Evolutionary conservation across 2,888 invertebrate genomes (phyloP).

Genomic region (Tricholauxania praeusta): DNA sequence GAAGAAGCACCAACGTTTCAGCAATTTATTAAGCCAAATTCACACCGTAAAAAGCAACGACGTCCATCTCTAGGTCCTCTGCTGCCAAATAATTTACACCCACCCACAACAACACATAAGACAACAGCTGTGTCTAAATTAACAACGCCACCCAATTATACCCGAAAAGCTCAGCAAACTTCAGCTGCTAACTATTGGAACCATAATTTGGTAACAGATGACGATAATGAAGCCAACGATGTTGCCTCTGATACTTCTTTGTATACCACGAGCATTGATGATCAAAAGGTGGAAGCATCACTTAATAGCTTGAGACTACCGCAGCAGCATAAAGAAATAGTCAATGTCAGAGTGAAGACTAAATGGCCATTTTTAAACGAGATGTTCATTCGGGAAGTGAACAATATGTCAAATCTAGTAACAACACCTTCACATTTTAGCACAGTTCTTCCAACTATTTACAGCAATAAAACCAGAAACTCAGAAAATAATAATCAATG

Average conservation of each 20-base stretch:
- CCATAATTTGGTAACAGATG: slow-evolving; percentile 8
- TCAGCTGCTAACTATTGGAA: slow-evolving; percentile 6
- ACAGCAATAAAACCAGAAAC: not conserved
- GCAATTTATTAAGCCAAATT: too few species aligned
- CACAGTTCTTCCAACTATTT: not conserved
- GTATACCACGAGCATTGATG: slow-evolving; percentile 4
- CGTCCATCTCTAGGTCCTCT: not conserved
- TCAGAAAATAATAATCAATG: not conserved
- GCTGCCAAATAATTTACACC: too few species aligned
- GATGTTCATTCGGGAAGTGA: not conserved
- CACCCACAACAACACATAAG: not conserved
- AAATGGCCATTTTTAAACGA: slow-evolving; percentile 22
- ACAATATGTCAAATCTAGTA: not conserved
- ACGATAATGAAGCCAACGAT: not conserved
- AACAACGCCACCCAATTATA: too few species aligned
- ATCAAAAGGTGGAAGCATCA: slow-evolving; percentile 42
- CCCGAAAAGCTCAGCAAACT: not conserved
- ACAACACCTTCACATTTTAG: not conserved
- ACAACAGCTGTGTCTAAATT: too few species aligned
- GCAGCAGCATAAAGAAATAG: not conserved
- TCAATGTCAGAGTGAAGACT: not conserved
- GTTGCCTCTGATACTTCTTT: not conserved
- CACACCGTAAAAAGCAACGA: not conserved
- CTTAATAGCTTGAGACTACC: slow-evolving; percentile 28
- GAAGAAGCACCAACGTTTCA: too few species aligned